Evolutionary conservation across 1,140 invertebrate species (phyloP).

Genomic region (Steinernema khuongi): DNA sequence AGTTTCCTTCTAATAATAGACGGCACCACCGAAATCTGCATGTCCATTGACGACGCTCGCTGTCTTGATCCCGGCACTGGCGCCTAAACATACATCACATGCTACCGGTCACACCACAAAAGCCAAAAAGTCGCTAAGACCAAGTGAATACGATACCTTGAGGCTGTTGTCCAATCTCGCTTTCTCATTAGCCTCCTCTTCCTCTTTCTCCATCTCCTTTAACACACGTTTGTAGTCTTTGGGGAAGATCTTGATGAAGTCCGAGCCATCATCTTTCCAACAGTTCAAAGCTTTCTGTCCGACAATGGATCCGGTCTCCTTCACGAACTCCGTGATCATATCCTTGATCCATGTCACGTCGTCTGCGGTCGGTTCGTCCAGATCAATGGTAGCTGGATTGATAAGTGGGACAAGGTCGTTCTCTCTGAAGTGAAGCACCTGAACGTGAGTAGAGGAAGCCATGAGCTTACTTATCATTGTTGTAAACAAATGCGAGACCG

Average conservation of each 20-base stretch:
- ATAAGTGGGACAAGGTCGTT: slow-evolving; percentile 36
- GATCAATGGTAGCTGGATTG: slow-evolving; percentile 55
- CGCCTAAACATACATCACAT: slow-evolving; percentile 24
- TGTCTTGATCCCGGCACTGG: slow-evolving; percentile 23
- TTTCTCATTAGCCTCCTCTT: slow-evolving; percentile 37
- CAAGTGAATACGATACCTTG: slow-evolving; percentile 55
- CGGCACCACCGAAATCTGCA: slow-evolving; percentile 44
- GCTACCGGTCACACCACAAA: slow-evolving; percentile 19
- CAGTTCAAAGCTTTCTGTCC: slow-evolving; percentile 73
- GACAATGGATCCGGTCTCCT: slow-evolving; percentile 81
- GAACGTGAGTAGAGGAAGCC: background rate
- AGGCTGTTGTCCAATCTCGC: slow-evolving; percentile 49
- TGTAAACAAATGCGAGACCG: slow-evolving; percentile 78
- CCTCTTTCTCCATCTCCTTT: slow-evolving; percentile 68
- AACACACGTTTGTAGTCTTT: slow-evolving; percentile 89
- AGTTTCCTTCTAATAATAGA: slow-evolving; percentile 17
- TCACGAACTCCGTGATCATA: slow-evolving; percentile 77
- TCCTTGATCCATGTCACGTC: slow-evolving; percentile 76
- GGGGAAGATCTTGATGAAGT: slow-evolving; percentile 92
- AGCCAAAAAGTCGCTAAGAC: background rate
- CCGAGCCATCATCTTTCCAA: slow-evolving; percentile 73
- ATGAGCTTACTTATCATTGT: slow-evolving; percentile 75
- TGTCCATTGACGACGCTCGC: slow-evolving; percentile 55
- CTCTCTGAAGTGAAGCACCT: slow-evolving; percentile 35
- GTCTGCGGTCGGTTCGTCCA: slow-evolving; percentile 62